Base-by-base conservation (phyloP, 2,797 vertebrate species). In the Gadopsis marmoratus region DNA sequence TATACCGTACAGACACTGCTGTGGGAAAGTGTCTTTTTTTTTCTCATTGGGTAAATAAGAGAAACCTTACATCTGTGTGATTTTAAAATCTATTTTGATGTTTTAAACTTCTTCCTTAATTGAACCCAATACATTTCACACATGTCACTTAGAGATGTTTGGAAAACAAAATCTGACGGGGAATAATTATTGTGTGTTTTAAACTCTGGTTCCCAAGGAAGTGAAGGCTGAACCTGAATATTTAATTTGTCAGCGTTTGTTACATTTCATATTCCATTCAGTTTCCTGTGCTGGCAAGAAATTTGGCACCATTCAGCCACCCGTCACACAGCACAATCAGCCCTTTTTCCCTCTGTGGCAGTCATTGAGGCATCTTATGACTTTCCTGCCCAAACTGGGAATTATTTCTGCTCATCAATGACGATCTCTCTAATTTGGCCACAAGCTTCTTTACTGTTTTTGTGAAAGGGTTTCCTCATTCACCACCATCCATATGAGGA, bases 391-490 rank as follows among this genome's bases (percentile, higher is more conserved):
- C 71, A 76, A 88, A 89, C 72, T 54, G 70, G 58, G 71, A 88
- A 87, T 81, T 74, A 77, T 83, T 84, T 86, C 71, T 76, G 70
- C 81, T 86, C 48, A 69, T 88, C 82, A 88, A 78, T 86, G 84
- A 83, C 6, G 70, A 89, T 82, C 85, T 78, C 83, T 84, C 83
- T 81, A 74, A 91, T 87, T 89, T 88, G 85, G 61, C 81, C 80
- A 74, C 81, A 79, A 55, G 76, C 69, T 70, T 86, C 45, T 84
- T 76, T 82, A 43, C 82, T 79, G 26, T 62, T 84, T 81, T 51
- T 79, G 59, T 87, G 78, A 91, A 89, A 86, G 76, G 76, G 51
- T 60, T 84, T 77, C 70, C 84, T 85, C 77, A 89, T 91, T 93
- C 86, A 90, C n/a, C 51, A 69, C 62, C 9, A 45, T 47, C 85